Evolutionary conservation across 2,797 vertebrate species (phyloP).

Genomic region (Anabacerthia variegaticeps): DNA sequence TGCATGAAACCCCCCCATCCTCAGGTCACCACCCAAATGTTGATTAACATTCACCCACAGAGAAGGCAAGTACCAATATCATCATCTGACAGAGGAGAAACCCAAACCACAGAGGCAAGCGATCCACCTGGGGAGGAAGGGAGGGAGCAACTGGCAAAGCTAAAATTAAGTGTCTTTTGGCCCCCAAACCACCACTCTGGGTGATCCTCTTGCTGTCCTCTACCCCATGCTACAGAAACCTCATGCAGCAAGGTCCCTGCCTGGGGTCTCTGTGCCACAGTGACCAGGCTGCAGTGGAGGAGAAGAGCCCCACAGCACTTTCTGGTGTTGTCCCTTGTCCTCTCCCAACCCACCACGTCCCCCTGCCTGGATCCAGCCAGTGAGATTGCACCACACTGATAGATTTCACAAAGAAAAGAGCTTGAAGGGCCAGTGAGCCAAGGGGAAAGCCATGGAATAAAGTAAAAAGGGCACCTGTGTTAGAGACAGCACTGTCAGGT

Average conservation of each 20-base stretch:
- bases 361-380: neutral
- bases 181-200: neutral
- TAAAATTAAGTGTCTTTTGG: neutral
- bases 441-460: neutral
- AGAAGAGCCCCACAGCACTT: neutral
- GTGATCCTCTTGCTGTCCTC: neutral
- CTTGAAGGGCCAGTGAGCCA: neutral
- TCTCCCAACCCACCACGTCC: neutral
- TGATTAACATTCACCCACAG: neutral
- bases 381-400: rapidly evolving
- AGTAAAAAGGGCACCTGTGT: neutral
- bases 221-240: neutral
- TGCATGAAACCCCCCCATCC: neutral
- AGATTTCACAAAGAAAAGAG: neutral
- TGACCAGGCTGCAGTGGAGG: neutral
- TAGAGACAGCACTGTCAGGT: neutral
- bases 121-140: neutral
- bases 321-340: neutral
- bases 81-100: neutral
- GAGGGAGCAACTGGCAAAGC: neutral
- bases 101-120: neutral
- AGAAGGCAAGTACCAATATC: neutral
- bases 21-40: neutral
- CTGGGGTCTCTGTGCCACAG: neutral
- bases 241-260: neutral